phyloP scores from a whole-genome alignment of 2,888 invertebrate species.

The Tinea semifulvella region DNA sequence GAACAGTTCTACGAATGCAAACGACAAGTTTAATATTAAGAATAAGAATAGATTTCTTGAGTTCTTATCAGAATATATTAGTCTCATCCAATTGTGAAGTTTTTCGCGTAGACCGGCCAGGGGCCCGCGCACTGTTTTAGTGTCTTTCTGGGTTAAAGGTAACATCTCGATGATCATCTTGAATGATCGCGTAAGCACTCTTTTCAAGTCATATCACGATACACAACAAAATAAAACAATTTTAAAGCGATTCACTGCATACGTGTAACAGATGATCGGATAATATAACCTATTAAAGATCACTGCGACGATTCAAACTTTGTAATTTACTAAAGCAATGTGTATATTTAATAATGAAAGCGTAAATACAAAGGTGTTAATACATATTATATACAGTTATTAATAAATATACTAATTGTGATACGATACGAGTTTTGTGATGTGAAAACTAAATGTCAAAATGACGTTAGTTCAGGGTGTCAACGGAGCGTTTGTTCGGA shows the following conservation, averaged over 20 bases:
- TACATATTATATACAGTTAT: not conserved
- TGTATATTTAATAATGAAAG: not conserved
- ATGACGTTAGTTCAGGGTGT: too few species aligned
- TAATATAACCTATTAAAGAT: slow-evolving; percentile 10
- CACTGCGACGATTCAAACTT: not conserved
- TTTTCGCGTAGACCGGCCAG: slow-evolving; percentile 75
- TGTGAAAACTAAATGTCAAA: not conserved
- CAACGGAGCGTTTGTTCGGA: too few species aligned
- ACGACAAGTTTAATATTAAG: slow-evolving; percentile 90
- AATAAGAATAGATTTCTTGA: slow-evolving; percentile 95
- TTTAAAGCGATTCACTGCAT: slow-evolving; percentile 59
- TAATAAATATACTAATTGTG: not conserved
- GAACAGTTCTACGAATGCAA: slow-evolving; percentile 94
- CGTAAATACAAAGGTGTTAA: not conserved
- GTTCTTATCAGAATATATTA: slow-evolving; percentile 92
- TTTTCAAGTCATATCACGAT: slow-evolving; percentile 49
- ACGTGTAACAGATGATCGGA: slow-evolving; percentile 43
- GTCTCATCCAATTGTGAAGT: slow-evolving; percentile 78
- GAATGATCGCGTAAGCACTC: slow-evolving; percentile 11
- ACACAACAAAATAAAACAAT: slow-evolving; percentile 41
- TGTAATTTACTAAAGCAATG: not conserved
- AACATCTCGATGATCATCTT: slow-evolving; percentile 66
- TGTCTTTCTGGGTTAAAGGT: slow-evolving; percentile 80
- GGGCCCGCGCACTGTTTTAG: slow-evolving; percentile 61
- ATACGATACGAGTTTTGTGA: not conserved